Conservation (phyloP, 2,113 vertebrate species). For the Parus major region DNA sequence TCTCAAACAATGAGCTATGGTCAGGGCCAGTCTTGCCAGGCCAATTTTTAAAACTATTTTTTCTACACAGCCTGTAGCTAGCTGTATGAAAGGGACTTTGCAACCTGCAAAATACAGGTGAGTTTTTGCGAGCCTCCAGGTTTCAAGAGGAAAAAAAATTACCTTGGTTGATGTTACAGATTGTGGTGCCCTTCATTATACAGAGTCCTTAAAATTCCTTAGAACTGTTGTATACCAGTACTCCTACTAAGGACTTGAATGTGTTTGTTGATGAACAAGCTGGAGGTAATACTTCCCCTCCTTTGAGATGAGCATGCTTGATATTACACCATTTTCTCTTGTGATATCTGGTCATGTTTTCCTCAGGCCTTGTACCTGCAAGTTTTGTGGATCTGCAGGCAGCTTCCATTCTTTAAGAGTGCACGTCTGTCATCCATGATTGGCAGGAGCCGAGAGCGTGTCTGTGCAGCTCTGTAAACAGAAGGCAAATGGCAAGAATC, state of each 20-base stretch:
- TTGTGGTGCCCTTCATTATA: neutral
- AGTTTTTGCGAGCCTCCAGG: neutral
- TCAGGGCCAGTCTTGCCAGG: neutral
- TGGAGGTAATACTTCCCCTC: neutral
- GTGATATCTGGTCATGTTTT: neutral
- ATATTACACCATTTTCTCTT: neutral
- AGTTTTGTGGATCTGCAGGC: neutral
- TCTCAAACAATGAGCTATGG: neutral
- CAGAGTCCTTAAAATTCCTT: neutral
- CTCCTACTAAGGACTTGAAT: neutral
- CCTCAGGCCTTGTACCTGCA: neutral
- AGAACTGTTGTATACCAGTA: neutral
- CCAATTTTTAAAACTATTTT: neutral
- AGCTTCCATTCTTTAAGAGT: neutral
- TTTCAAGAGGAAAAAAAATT: neutral
- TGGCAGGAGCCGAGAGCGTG: neutral
- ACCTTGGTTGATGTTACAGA: neutral
- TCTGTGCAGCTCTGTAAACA: neutral
- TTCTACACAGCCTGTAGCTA: neutral
- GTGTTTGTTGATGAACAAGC: neutral
- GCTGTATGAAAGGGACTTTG: neutral
- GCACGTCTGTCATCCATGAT: fast-evolving
- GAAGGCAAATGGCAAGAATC: neutral
- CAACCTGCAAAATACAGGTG: neutral
- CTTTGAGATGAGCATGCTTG: neutral